Base-by-base conservation (phyloP, 1,140 invertebrate species). In the Mactra quadrangularis region DNA sequence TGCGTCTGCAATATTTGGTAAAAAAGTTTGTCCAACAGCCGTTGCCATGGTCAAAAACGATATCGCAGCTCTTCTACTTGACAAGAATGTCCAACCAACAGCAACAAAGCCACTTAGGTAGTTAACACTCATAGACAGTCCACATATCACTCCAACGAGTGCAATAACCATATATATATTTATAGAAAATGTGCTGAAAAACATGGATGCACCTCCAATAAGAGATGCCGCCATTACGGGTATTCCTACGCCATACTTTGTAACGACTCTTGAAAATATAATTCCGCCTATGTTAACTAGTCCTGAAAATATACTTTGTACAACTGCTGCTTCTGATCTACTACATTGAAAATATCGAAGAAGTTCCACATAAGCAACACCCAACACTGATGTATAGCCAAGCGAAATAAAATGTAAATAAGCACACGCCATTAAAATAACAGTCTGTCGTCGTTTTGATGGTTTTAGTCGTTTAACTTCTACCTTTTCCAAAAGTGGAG, bases 91-190 rank as follows among this genome's bases (percentile, higher is more conserved):
- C 71, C 53, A 75, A 13, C 71, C 71, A n/a, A 75, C 52, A 25
- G 71, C 71, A 17, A 75, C 71, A 60, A 75, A 75, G 3, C 33
- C 71, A 45, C 71, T 41, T 25, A 75, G 22, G 27, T 75, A 75
- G 55, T 75, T 75, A 57, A 59, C 29, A 75, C 71, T 75, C 71
- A 75, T 75, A 31, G 31, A 22, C 55, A 75, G 13, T 15, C 71
- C 71, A 19, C 71, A n/a, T 15, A 75, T 22, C 13, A 75, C 59
- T 35, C 71, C 71, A 1, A 75, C 55, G 15, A 57, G 35, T 19
- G 45, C 53, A 3, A 75, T 75, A 4, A 75, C 71, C 71, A 75
- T 75, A 41, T 75, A 59, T 45, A 75, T 75, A 45, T 75, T 75
- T 6, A 75, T 55, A 2, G 71, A 75, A 38, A 29, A 57, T 17